Evolutionary conservation across 2,888 invertebrate genomes (phyloP), one percentile per base, ranked within the genome.

Genomic region (Iselma pallidipennis): DNA sequence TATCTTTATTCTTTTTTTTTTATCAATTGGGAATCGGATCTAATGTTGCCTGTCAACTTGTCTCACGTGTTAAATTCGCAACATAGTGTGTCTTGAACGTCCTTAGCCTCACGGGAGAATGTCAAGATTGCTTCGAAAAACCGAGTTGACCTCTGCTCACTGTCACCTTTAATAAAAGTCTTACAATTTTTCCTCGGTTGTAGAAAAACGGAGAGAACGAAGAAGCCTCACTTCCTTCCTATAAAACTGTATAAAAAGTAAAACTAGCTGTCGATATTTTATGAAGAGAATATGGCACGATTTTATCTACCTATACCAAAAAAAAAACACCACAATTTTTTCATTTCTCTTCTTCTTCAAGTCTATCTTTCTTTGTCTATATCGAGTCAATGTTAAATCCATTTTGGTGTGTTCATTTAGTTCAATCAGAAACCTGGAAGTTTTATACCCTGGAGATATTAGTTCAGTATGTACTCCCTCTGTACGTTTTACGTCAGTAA

Each of bases 341-440:
- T n/a, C n/a, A n/a, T n/a, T n/a, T n/a, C n/a, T n/a, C n/a, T 19
- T 7, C 4, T 14, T 16, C 33, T 2, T 2, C 37, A 16, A 6
- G 7, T 16, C 1, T 29, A 10, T 12, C 4, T 2, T 1, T 14
- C 33, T 45, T 21, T 4, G 4, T 45, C 45, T 21, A 45, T 45
- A 12, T 57, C 75, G 72, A 51, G 66, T 67, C 74, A 77, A 76
- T 76, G 73, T 71, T 75, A 76, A 78, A 73, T 73, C 77, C 75
- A 79, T 80, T 78, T 77, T 73, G 71, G 74, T 79, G 77, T 72
- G 74, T 79, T 79, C 79, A 80, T 80, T 80, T 80, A 78, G 76
- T 79, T 80, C 80, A 80, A 80, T 80, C 79, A 78, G 76, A 75
- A 72, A 69, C 72, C 66, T 64, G 71, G 73, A 78, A 80, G 71